Evolutionary conservation across 2,797 vertebrate genomes (phyloP).

Genomic region (Huso huso): DNA sequence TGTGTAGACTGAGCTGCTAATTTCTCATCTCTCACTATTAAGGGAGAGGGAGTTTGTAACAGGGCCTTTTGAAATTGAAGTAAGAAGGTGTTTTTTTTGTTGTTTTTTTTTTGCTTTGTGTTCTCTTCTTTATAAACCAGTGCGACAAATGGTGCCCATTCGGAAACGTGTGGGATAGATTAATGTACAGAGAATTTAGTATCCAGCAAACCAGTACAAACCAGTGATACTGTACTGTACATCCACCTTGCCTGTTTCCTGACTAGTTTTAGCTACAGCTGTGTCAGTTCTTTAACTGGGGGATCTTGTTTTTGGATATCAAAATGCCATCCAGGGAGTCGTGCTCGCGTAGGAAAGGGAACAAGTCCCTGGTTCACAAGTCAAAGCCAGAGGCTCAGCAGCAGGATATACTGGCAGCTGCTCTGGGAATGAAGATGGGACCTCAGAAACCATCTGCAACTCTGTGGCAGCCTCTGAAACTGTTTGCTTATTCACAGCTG

Average conservation of each 20-base stretch:
- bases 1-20: slow-evolving; percentile 1
- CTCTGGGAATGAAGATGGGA: slow-evolving; percentile 89
- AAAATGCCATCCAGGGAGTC: slow-evolving; percentile 87
- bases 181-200: slow-evolving; percentile 28
- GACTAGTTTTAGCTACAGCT: slow-evolving; percentile 7
- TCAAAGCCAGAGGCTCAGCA: slow-evolving; percentile 79
- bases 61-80: slow-evolving; percentile 30
- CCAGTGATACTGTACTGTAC: too few relatives aligned
- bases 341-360: slow-evolving; percentile 65
- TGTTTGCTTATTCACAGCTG: slow-evolving; percentile 98
- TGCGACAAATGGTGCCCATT: slow-evolving; percentile 31
- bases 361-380: slow-evolving; percentile 71
- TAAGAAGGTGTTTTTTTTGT: slow-evolving; percentile 31
- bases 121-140: slow-evolving; percentile 35
- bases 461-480: slow-evolving; percentile 98
- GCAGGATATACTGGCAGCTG: slow-evolving; percentile 82
- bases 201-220: too few relatives aligned
- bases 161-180: slow-evolving; percentile 37
- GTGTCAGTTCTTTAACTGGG: too few relatives aligned
- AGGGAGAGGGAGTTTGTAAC: slow-evolving; percentile 25
- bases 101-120: slow-evolving; percentile 17
- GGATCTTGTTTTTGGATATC: slow-evolving; percentile 28
- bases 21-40: slow-evolving; percentile 34
- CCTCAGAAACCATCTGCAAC: slow-evolving; percentile 87
- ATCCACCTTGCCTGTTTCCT: too few relatives aligned